Percentiles rank a stretch among this genome's conserved stretches.
Conservation (phyloP, 1,140 invertebrate genomes). For the Helicorthomorpha holstii region DNA sequence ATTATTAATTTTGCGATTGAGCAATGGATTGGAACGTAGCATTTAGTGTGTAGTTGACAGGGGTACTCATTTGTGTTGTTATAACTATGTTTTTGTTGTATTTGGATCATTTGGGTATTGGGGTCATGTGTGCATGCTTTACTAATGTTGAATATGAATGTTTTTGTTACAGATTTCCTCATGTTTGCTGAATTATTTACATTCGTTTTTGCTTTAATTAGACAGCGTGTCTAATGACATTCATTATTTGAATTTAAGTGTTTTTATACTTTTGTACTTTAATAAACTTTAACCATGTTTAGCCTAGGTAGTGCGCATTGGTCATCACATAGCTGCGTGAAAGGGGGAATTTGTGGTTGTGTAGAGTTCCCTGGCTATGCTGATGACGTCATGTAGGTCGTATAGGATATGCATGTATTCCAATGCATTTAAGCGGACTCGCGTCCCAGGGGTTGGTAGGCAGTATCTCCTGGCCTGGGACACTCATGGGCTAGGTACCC, state of each 20-base stretch:
- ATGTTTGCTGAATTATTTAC: background rate
- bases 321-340: background rate
- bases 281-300: background rate
- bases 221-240: background rate
- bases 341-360: background rate
- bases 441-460: background rate
- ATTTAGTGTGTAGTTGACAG: background rate
- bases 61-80: background rate
- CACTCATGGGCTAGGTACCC: too few relatives aligned
- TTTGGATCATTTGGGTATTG: background rate
- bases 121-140: background rate
- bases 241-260: background rate
- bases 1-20: background rate
- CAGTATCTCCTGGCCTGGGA: background rate
- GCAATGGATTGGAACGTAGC: background rate
- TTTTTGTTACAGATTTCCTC: background rate
- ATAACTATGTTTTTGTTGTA: background rate
- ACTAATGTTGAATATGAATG: background rate
- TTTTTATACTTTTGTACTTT: background rate
- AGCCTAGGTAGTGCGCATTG: background rate
- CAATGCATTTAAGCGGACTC: background rate
- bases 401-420: background rate
- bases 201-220: background rate
- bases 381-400: background rate
- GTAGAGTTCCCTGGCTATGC: background rate